phyloP scores from a whole-genome alignment of 2,888 invertebrate species.

The Adineta ricciae region DNA sequence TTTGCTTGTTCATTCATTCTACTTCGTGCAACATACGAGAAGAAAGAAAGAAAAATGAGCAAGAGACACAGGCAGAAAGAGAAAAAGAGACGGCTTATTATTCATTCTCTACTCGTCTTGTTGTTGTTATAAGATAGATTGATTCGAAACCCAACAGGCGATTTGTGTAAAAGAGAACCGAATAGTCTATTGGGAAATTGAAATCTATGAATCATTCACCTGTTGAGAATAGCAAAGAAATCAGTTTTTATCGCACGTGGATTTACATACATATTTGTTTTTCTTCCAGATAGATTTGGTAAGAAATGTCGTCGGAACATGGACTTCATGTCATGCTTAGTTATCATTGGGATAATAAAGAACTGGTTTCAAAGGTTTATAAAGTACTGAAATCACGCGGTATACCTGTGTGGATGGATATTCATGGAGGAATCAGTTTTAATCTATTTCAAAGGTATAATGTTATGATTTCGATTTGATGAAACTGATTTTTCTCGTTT shows the following conservation, averaged over 20 bases:
- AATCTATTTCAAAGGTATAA: background rate
- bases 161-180: background rate
- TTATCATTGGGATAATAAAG: slow-evolving; percentile 22
- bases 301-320: background rate
- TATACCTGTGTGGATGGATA: slow-evolving; percentile 18
- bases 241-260: background rate
- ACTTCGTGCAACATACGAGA: background rate
- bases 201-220: background rate
- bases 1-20: background rate
- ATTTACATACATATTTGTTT: background rate
- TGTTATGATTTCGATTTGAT: background rate
- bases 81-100: background rate
- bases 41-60: background rate
- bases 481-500: background rate
- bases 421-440: slow-evolving; percentile 16
- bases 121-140: background rate
- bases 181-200: background rate
- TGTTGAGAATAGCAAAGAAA: background rate
- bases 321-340: slow-evolving; percentile 4
- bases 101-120: background rate
- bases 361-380: slow-evolving; percentile 2
- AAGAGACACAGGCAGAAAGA: background rate
- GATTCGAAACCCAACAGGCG: background rate
- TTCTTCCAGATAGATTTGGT: background rate
- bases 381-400: background rate